Conservation (phyloP, 2,797 vertebrate genomes). For the Lophotriccus pileatus region DNA sequence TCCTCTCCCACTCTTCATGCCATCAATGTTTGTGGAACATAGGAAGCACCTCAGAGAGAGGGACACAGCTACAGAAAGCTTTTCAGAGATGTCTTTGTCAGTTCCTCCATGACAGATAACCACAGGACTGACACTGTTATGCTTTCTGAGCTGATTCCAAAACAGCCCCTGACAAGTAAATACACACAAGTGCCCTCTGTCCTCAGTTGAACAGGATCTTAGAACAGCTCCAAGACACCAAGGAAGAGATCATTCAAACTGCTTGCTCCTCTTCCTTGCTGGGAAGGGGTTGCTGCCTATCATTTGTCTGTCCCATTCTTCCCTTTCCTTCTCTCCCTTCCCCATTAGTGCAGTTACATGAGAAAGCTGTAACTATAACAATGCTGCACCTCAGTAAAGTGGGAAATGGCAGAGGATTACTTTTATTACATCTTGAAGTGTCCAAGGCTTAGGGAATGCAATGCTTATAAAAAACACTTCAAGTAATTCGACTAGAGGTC, state of each 20-base stretch:
- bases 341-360: background rate
- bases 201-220: background rate
- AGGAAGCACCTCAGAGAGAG: background rate
- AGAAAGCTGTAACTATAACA: background rate
- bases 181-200: background rate
- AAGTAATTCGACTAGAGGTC: background rate
- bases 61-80: rapidly evolving
- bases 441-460: background rate
- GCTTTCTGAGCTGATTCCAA: background rate
- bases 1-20: background rate
- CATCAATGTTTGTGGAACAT: background rate
- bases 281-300: background rate
- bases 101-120: background rate
- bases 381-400: background rate
- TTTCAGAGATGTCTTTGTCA: background rate
- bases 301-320: background rate
- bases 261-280: background rate
- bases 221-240: background rate
- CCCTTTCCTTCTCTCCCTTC: background rate
- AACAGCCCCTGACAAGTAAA: background rate
- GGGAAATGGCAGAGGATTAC: background rate
- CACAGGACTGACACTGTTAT: background rate
- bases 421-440: background rate
- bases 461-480: slow-evolving; percentile 12
- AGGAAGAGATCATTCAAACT: background rate